Percentiles rank a stretch among this genome's conserved stretches.
These are phyloP conservation scores for Aleiodes sp. DNA, from an alignment of 1,140 invertebrate species.

Conservation along the genomic window DNA sequence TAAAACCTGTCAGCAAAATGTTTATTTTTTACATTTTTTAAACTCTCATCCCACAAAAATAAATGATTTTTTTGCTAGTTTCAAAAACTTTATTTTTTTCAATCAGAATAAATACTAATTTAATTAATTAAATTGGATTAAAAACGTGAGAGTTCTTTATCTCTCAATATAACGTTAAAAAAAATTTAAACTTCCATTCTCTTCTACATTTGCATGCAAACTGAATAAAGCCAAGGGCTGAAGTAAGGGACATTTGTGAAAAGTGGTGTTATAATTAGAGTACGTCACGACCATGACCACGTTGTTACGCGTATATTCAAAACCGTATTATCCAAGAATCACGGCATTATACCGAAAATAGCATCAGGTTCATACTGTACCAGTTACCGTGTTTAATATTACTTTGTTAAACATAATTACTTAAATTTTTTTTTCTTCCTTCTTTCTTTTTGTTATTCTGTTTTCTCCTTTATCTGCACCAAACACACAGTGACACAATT, in stretches of 20 bases:
- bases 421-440: neutral
- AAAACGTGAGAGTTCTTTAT: neutral
- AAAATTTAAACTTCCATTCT: neutral
- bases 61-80: too few species aligned
- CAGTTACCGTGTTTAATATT: conserved; percentile 33
- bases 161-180: neutral
- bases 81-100: neutral
- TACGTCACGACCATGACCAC: conserved; percentile 38
- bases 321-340: conserved; percentile 33
- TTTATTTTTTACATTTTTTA: too few species aligned
- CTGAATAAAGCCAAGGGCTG: conserved; percentile 16
- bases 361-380: conserved; percentile 33
- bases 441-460: too few species aligned
- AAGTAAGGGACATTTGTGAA: conserved; percentile 35
- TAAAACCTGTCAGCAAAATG: too few species aligned
- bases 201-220: conserved; percentile 9
- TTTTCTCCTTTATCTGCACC: conserved; percentile 11
- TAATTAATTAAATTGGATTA: neutral
- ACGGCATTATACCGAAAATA: conserved; percentile 38
- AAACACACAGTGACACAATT: neutral
- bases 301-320: conserved; percentile 22
- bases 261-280: conserved; percentile 38
- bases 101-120: neutral
- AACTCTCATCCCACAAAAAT: too few species aligned
- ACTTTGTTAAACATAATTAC: conserved; percentile 30